phyloP scores from a whole-genome alignment of 2,888 invertebrate species.

The Therioaphis trifolii region DNA sequence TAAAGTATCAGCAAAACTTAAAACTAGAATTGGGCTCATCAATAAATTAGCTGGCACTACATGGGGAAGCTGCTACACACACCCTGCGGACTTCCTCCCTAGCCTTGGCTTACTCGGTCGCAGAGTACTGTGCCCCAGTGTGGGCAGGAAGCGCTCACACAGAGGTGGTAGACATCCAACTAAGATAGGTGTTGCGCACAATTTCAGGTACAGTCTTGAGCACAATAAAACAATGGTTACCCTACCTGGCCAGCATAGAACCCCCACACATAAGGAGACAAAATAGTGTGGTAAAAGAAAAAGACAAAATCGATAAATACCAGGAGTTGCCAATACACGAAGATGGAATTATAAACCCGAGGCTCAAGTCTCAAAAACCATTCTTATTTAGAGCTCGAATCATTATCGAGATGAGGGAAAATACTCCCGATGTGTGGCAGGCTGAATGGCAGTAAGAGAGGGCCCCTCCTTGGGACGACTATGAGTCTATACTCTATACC shows the following conservation, averaged over 20 bases:
- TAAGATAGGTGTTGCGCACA: neutral
- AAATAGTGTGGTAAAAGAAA: constrained; percentile 35
- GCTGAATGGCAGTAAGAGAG: too few species aligned
- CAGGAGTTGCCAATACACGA: too few species aligned
- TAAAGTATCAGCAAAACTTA: constrained; percentile 22
- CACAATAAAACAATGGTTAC: neutral
- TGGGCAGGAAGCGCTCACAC: neutral
- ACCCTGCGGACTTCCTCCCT: neutral
- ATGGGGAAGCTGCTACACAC: constrained; percentile 9
- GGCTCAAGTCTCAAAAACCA: too few species aligned
- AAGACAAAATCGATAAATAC: neutral
- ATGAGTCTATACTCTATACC: too few species aligned
- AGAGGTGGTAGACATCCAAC: constrained; percentile 29
- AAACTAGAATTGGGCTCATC: constrained; percentile 14
- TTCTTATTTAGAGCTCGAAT: too few species aligned
- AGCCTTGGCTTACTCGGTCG: constrained; percentile 1
- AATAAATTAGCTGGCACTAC: constrained; percentile 32
- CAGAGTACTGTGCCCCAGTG: constrained; percentile 25
- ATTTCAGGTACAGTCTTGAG: constrained; percentile 14
- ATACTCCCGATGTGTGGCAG: too few species aligned
- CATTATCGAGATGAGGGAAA: too few species aligned
- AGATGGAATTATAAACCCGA: too few species aligned
- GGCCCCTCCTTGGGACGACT: too few species aligned
- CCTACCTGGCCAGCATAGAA: constrained; percentile 11
- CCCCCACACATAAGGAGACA: neutral